Conservation (phyloP, 2,113 vertebrate species). For the Marcusenius ussheri region DNA sequence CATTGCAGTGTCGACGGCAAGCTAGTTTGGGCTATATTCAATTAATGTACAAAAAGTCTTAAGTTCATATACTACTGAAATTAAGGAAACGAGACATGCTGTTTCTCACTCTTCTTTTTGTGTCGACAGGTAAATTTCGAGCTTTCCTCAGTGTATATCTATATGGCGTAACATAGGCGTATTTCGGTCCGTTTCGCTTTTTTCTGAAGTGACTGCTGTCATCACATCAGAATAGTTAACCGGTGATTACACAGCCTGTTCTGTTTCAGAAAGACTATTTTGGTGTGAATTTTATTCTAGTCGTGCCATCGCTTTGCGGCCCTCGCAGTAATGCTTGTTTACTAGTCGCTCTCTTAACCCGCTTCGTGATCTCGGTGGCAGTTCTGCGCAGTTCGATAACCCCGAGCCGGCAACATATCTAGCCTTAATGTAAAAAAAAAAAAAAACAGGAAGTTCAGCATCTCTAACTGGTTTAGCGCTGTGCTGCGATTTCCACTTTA, state of each 20-base stretch:
- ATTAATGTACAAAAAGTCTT: background rate
- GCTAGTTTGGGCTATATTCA: accelerated
- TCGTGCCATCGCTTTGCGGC: background rate
- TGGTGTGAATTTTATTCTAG: background rate
- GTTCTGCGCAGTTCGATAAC: background rate
- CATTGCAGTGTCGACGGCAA: slow-evolving; percentile 31
- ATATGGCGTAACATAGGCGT: background rate
- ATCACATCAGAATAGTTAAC: background rate
- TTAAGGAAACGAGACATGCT: slow-evolving; percentile 42
- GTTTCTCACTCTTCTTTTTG: slow-evolving; percentile 54
- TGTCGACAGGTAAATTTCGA: slow-evolving; percentile 55
- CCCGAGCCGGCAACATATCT: background rate
- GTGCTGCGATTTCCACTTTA: background rate
- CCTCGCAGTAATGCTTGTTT: background rate
- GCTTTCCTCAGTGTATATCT: background rate
- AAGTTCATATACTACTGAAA: background rate
- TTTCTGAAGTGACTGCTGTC: background rate
- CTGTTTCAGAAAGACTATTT: background rate
- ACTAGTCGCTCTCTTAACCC: background rate
- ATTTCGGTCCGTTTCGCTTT: background rate
- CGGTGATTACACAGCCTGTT: background rate
- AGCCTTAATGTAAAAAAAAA: background rate
- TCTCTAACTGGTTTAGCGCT: background rate
- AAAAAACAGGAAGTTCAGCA: background rate
- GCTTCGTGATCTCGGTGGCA: background rate